Conservation (phyloP, 2,113 vertebrate genomes). For the Mixornis gularis region DNA sequence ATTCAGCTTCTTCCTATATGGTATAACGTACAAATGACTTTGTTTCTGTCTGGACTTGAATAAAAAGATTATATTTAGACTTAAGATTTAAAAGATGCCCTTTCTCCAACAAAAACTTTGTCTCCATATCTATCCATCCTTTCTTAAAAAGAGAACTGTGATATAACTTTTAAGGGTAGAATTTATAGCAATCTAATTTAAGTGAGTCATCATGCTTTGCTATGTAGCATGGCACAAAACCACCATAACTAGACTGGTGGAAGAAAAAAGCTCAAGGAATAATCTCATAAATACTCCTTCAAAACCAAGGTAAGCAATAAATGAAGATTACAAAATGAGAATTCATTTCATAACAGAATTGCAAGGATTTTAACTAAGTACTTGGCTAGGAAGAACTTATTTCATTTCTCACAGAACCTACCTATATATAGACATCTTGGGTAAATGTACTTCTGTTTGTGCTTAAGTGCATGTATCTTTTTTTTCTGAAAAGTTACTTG, state of each 20-base stretch:
- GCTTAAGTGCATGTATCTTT: rapidly evolving
- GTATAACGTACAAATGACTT: not conserved
- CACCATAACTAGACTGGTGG: not conserved
- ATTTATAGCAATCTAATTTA: not conserved
- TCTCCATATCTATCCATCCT: not conserved
- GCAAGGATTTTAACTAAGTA: not conserved
- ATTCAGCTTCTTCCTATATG: not conserved
- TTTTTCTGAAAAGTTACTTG: not conserved
- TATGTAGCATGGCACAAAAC: not conserved
- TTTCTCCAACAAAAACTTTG: not conserved
- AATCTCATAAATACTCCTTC: not conserved
- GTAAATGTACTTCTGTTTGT: not conserved
- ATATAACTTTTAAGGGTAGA: not conserved
- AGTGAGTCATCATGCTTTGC: not conserved
- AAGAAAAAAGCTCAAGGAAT: not conserved
- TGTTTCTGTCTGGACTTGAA: not conserved
- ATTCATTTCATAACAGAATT: not conserved
- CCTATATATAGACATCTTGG: not conserved
- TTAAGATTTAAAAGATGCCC: not conserved
- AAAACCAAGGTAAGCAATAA: not conserved
- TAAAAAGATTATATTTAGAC: not conserved
- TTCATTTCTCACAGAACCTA: not conserved
- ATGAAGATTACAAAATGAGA: not conserved
- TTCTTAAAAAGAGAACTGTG: not conserved
- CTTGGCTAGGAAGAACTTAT: not conserved